A percentile compares a stretch with the other conserved stretches of the same genome.
phyloP scores from a whole-genome alignment of 1,140 invertebrate genomes.

The Calycopis cecrops region DNA sequence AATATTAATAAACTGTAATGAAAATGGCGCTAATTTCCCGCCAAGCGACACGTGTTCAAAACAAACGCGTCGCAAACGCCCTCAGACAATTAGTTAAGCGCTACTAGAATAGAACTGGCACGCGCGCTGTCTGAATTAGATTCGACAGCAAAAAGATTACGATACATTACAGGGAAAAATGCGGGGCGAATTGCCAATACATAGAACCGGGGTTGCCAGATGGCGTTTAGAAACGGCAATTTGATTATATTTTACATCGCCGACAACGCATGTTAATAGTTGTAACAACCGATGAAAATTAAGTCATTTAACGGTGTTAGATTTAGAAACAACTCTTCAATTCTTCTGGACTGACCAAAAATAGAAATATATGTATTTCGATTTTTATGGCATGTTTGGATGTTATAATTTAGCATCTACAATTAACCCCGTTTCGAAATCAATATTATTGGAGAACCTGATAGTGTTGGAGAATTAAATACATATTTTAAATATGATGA shows the following conservation, averaged over 20 bases:
- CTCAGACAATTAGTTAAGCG: conserved; percentile 12
- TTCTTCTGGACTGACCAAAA: no score
- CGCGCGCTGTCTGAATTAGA: conserved; percentile 2
- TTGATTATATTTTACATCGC: conserved; percentile 1
- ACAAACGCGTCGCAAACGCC: conserved; percentile 1
- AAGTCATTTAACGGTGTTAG: no score
- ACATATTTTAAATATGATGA: no score
- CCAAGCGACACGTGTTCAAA: conserved; percentile 9
- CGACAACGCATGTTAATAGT: no score
- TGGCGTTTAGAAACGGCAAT: background rate
- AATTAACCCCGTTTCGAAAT: no score
- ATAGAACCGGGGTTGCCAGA: background rate
- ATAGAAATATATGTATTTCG: no score
- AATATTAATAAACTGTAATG: background rate
- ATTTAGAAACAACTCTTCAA: no score
- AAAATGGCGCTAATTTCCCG: conserved; percentile 5
- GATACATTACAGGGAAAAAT: background rate
- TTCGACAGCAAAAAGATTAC: conserved; percentile 8
- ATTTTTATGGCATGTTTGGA: no score
- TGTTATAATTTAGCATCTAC: no score
- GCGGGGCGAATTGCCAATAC: conserved; percentile 1
- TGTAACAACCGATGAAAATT: no score
- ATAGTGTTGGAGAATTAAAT: no score
- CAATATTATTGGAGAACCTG: no score
- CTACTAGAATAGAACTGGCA: conserved; percentile 7